A percentile compares a stretch with the other conserved stretches of the same genome.
Evolutionary conservation across 2,888 invertebrate species (phyloP).

Genomic region (Melinaea menophilus): DNA sequence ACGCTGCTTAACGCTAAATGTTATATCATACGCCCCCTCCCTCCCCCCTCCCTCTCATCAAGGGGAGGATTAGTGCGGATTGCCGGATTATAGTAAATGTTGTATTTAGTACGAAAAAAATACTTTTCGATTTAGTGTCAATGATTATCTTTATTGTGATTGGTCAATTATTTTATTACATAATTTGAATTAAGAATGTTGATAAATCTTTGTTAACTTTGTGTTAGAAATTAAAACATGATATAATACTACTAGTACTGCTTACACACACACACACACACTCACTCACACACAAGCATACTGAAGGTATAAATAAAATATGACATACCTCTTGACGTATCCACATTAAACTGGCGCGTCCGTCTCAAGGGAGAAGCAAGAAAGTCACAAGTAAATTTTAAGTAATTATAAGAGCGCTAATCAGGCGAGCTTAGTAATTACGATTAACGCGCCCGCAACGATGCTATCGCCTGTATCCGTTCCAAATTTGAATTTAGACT

Average conservation of each 20-base stretch:
- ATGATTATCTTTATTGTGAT: neutral
- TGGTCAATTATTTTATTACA: neutral
- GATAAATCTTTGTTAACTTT: neutral
- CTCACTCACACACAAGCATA: too few species aligned
- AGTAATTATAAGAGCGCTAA: constrained; percentile 68
- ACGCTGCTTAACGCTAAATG: constrained; percentile 74
- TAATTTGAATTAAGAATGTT: neutral
- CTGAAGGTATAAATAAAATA: too few species aligned
- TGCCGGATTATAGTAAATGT: constrained; percentile 5
- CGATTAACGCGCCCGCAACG: constrained; percentile 48
- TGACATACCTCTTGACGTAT: constrained; percentile 27
- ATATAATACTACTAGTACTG: neutral
- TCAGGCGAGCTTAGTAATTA: constrained; percentile 53
- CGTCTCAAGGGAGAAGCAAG: constrained; percentile 38
- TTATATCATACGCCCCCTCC: constrained; percentile 59
- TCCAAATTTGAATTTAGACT: constrained; percentile 28
- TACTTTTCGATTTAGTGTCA: too few species aligned
- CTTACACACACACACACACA: too few species aligned
- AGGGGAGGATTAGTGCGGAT: constrained; percentile 33
- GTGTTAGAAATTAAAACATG: neutral
- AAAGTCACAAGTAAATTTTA: constrained; percentile 66
- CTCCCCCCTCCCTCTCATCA: constrained; percentile 33
- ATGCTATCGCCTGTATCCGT: constrained; percentile 25
- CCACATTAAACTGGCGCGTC: constrained; percentile 34
- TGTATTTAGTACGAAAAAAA: neutral